Evolutionary conservation across 1,140 invertebrate genomes (phyloP).

Genomic region (Lutraria rhynchaena): DNA sequence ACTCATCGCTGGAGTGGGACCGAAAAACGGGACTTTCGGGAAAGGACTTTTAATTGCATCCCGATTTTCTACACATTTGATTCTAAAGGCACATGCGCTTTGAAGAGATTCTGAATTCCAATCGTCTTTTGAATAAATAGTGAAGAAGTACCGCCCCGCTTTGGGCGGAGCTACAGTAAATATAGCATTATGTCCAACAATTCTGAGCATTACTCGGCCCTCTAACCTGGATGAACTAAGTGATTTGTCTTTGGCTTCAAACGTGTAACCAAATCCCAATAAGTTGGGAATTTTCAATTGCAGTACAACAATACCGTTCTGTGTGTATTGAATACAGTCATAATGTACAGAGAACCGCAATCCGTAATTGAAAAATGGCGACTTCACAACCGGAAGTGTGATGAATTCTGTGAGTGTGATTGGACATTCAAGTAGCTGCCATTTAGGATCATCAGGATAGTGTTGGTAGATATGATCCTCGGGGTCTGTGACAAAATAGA

Average conservation of each 20-base stretch:
- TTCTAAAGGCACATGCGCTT: slow-evolving; percentile 78
- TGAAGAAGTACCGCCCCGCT: slow-evolving; percentile 78
- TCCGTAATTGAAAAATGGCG: slow-evolving; percentile 80
- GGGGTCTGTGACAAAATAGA: slow-evolving; percentile 84
- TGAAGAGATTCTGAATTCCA: slow-evolving; percentile 79
- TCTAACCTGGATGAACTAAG: slow-evolving; percentile 68
- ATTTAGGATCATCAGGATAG: slow-evolving; percentile 83
- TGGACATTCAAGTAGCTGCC: slow-evolving; percentile 84
- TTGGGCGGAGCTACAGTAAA: slow-evolving; percentile 78
- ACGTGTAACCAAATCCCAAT: slow-evolving; percentile 75
- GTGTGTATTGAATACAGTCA: slow-evolving; percentile 76
- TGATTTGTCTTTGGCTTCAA: slow-evolving; percentile 74
- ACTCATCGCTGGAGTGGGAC: slow-evolving; percentile 74
- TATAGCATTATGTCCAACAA: slow-evolving; percentile 78
- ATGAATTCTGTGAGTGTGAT: slow-evolving; percentile 84
- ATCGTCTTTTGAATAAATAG: slow-evolving; percentile 78
- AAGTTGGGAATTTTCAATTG: slow-evolving; percentile 75
- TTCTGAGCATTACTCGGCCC: slow-evolving; percentile 76
- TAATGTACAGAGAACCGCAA: slow-evolving; percentile 77
- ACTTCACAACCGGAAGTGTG: slow-evolving; percentile 82
- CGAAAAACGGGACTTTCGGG: slow-evolving; percentile 77
- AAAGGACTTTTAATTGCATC: slow-evolving; percentile 74
- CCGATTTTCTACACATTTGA: slow-evolving; percentile 75
- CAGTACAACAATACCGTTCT: slow-evolving; percentile 75
- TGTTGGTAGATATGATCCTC: slow-evolving; percentile 84